A percentile compares a stretch with the other conserved stretches of the same genome.
Conservation (phyloP, 1,140 invertebrate genomes). For the Manduca sexta region DNA sequence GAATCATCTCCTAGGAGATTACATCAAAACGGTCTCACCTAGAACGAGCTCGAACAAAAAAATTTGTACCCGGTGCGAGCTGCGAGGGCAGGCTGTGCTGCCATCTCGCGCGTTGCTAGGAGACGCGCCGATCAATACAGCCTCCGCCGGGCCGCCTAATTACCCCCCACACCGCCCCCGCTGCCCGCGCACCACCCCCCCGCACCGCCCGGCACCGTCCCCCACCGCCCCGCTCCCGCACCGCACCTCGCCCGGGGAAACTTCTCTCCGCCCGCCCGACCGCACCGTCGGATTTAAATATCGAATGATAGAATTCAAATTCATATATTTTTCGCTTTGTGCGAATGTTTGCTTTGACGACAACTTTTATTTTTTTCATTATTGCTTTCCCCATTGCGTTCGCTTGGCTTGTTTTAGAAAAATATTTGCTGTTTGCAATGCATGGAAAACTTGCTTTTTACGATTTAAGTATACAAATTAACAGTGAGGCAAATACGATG, state of each 20-base stretch:
- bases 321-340: slow-evolving; percentile 62
- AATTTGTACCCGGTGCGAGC: slow-evolving; percentile 31
- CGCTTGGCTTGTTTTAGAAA: too few relatives aligned
- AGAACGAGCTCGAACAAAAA: slow-evolving; percentile 59
- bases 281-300: slow-evolving; percentile 65
- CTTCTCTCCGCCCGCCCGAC: slow-evolving; percentile 29
- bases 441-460: too few relatives aligned
- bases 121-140: slow-evolving; percentile 67
- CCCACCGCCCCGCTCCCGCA: slow-evolving; percentile 23
- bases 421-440: too few relatives aligned
- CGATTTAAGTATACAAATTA: too few relatives aligned
- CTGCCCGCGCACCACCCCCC: slow-evolving; percentile 3
- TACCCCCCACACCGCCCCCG: too few relatives aligned
- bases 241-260: slow-evolving; percentile 22
- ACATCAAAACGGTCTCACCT: slow-evolving; percentile 65
- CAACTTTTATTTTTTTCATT: slow-evolving; percentile 20
- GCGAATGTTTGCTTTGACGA: slow-evolving; percentile 51
- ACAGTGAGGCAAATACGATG: too few relatives aligned
- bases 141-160: slow-evolving; percentile 71
- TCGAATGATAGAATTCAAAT: slow-evolving; percentile 70
- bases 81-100: slow-evolving; percentile 52
- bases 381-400: slow-evolving; percentile 5
- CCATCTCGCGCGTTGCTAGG: slow-evolving; percentile 70
- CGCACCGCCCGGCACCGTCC: background rate
- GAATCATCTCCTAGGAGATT: slow-evolving; percentile 57